Base-by-base conservation (phyloP, 1,140 invertebrate species). In the Sitobion miscanthi region DNA sequence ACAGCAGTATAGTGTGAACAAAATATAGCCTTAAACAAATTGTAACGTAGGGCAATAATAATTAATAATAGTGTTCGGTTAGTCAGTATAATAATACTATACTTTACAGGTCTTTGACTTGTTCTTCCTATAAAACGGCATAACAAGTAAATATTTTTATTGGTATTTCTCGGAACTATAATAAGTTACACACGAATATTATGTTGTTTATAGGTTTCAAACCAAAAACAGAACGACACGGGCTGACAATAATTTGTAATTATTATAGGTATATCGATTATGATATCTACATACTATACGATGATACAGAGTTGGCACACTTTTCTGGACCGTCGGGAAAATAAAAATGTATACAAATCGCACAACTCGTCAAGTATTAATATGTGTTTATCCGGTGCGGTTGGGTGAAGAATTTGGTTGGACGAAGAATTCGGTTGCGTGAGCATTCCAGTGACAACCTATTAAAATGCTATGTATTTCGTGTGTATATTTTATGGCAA, bases 381-480 rank as follows among this genome's bases (percentile, higher is more conserved):
- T 87, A 5, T 49, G 8, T 49, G 2, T 85, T 42, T 83, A 3
- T 45, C 23, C 86, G 47, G 25, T 3, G 30, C 17, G 30, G 86
- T 87, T 14, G 47, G 23, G 4, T 21, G 45, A 87, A 87, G 45
- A 49, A 86, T 86, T 86, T 23, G 25, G 25, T 21, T 30, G 1
- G 21, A 3, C 6, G 42, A 49, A 87, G 47, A 87, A 87, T 87
- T 87, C 47, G 25, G 30, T 25, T 20, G 21, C 52, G 5, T 49
- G 85, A 11, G 45, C 25, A 45, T 35, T 17, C 3, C 86, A 49
- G 86, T 30, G 45, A 87, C 25, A 30, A 49, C 86, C 47, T 49
- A 87, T 87, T 87, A 86, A 87, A 87, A 49, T 17, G 86, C 47
- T 21, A 49, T 49, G 47, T 47, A n/a, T 49, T 86, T 86, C 21